phyloP scores from a whole-genome alignment of 2,797 vertebrate species.

The Channallabes apus region DNA sequence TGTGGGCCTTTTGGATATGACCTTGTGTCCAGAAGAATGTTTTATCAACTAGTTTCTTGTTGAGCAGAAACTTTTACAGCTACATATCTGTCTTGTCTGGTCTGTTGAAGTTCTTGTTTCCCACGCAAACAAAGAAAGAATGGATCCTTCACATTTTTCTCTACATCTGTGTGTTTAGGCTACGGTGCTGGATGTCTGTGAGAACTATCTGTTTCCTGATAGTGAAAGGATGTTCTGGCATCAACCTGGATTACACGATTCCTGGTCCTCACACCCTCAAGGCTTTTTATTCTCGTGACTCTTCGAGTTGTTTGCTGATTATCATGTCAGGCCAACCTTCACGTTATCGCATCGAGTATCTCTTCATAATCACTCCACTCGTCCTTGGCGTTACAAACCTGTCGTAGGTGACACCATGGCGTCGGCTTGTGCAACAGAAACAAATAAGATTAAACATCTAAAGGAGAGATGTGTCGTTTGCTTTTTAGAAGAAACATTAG shows the following conservation, averaged over 20 bases:
- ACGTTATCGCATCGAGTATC: slow-evolving; percentile 7
- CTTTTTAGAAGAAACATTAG: slow-evolving; percentile 9
- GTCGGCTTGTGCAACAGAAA: not conserved
- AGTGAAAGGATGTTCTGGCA: slow-evolving; percentile 6
- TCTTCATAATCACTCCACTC: not conserved
- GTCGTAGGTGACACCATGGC: not conserved
- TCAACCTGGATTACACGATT: slow-evolving; percentile 22
- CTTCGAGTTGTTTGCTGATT: not conserved
- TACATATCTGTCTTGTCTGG: not conserved
- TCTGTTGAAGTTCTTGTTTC: not conserved
- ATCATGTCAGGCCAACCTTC: slow-evolving; percentile 13
- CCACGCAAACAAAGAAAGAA: slow-evolving; percentile 2
- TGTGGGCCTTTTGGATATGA: slow-evolving; percentile 28
- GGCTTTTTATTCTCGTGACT: slow-evolving; percentile 25
- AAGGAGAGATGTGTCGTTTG: slow-evolving; percentile 5
- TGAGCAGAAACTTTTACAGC: not conserved
- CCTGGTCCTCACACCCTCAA: slow-evolving; percentile 25
- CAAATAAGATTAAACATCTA: slow-evolving; percentile 1
- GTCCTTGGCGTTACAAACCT: not conserved
- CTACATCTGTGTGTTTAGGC: slow-evolving; percentile 23
- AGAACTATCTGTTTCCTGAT: slow-evolving; percentile 25
- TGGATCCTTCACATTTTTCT: not conserved
- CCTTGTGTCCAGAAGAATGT: slow-evolving; percentile 24
- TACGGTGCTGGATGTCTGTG: slow-evolving; percentile 16
- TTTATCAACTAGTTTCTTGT: slow-evolving; percentile 22